Percentiles rank a stretch among this genome's conserved stretches.
phyloP scores from a whole-genome alignment of 2,113 vertebrate species.

The Pluvialis apricaria region DNA sequence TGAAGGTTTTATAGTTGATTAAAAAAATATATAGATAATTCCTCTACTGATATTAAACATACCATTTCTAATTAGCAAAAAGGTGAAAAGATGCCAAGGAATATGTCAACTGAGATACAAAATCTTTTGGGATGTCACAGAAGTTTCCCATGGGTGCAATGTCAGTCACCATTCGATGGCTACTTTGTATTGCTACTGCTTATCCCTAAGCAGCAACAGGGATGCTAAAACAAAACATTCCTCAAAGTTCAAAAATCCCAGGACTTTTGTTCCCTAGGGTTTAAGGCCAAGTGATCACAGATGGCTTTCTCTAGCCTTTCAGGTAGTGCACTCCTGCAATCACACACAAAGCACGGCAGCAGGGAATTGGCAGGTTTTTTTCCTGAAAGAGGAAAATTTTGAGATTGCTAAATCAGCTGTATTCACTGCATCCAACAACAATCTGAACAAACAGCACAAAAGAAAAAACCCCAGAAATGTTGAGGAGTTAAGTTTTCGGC shows the following conservation, averaged over 20 bases:
- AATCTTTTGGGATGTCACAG: neutral
- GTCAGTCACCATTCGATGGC: neutral
- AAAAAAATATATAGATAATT: neutral
- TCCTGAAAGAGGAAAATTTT: neutral
- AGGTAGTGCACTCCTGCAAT: neutral
- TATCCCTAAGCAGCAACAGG: neutral
- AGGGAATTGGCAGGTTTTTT: neutral
- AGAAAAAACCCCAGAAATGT: neutral
- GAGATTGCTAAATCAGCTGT: neutral
- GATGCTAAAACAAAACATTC: neutral
- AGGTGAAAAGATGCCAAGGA: neutral
- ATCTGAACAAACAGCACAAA: neutral
- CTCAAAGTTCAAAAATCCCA: neutral
- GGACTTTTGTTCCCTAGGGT: neutral
- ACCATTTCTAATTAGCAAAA: neutral
- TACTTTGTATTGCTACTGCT: neutral
- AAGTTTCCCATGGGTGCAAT: fast-evolving
- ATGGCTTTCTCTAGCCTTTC: neutral
- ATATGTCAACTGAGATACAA: neutral
- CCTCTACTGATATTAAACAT: neutral
- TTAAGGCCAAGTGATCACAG: neutral
- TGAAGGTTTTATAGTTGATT: neutral
- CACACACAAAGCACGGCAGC: neutral
- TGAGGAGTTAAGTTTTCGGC: neutral
- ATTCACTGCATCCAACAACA: neutral